Evolutionary conservation across 2,113 vertebrate genomes (phyloP), one percentile per base, ranked within the genome.

Genomic region (Corapipo altera): DNA sequence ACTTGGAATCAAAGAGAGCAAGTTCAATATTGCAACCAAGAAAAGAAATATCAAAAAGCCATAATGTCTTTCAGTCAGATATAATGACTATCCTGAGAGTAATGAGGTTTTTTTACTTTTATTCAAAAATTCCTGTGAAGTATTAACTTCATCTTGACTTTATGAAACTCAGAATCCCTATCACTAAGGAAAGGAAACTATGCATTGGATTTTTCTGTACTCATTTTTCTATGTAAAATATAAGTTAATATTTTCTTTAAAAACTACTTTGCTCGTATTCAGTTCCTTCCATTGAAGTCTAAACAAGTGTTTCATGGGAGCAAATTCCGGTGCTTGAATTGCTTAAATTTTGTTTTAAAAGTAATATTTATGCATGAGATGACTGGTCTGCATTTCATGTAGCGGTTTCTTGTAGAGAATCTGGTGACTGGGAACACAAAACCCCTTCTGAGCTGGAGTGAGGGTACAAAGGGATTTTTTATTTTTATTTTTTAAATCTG

Each of bases 21-120:
- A 67, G 57, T 73, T 88, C 64, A 93, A 87, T 81, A 95, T 88
- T 81, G 61, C 72, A 91, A 91, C 82, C 85, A 95, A 95, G 35
- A 43, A 93, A 76, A 84, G 69, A 64, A 69, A 79, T 92, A 85
- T 75, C 90, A 77, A 96, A 96, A 91, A 95, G 79, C 70, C 76
- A 61, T 79, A 44, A 75, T 19, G 41, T n/a, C 57, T 89, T 85
- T 78, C 62, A 57, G 35, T 71, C 64, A 54, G 27, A 48, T 76
- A 69, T 70, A 77, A 58, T 62, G 35, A 77, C 51, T 86, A 82
- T 74, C 30, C 23, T 52, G 55, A 66, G 66, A 54, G 39, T 43
- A 66, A 48, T 28, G 33, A 35, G 46, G 49, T 14, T 48, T 49
- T 57, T 49, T 35, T 43, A 43, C 32, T 73, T 80, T 73, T 66